These are phyloP conservation scores for Stercorarius parasiticus DNA, from an alignment of 2,113 vertebrate species.

Conservation along the genomic window DNA sequence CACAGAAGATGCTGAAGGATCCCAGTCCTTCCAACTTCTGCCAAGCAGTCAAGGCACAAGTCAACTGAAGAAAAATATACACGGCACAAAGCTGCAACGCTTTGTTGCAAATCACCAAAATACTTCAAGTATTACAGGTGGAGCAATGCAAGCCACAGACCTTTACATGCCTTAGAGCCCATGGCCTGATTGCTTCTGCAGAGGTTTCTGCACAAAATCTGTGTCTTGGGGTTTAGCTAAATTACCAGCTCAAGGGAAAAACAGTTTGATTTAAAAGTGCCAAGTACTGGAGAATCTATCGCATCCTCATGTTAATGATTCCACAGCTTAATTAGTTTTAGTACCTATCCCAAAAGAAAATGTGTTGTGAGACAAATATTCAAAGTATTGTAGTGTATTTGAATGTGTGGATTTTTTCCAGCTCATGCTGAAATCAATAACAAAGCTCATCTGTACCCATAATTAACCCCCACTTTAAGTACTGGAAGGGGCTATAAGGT, in stretches of 20 bases:
- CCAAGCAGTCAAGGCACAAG: slow-evolving; percentile 36
- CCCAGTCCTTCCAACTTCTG: not conserved
- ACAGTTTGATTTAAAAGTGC: not conserved
- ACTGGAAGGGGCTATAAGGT: not conserved
- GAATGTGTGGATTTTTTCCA: not conserved
- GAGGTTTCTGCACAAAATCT: not conserved
- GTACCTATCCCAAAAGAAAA: not conserved
- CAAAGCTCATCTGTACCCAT: not conserved
- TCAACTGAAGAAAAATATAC: not conserved
- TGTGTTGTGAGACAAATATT: not conserved
- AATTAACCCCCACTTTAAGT: not conserved
- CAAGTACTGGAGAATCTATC: not conserved
- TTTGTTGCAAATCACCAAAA: not conserved
- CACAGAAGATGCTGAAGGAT: slow-evolving; percentile 30
- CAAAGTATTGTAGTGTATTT: not conserved
- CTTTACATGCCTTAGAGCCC: not conserved
- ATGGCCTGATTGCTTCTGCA: not conserved
- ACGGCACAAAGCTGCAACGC: not conserved
- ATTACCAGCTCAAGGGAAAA: not conserved
- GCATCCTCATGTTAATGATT: not conserved
- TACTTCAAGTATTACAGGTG: not conserved
- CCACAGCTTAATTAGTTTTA: not conserved
- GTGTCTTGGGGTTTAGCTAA: not conserved
- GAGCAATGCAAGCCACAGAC: not conserved
- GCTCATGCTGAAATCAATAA: not conserved